Percentiles rank a stretch among this genome's conserved stretches.
These are phyloP conservation scores for Atta texana DNA, from an alignment of 1,140 invertebrate genomes.

Conservation along the genomic window DNA sequence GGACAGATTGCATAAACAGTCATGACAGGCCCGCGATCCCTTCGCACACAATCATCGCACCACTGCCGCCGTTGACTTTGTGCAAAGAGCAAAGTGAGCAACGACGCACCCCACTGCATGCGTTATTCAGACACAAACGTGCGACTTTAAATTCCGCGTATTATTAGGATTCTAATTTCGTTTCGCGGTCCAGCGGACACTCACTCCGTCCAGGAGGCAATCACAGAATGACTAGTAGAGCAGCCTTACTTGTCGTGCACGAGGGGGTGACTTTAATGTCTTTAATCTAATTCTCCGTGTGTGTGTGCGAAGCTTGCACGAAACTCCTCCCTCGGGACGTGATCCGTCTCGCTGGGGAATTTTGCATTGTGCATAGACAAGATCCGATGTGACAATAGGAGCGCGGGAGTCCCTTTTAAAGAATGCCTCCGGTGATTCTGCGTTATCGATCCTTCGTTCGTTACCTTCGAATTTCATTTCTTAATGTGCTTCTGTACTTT, in stretches of 20 bases:
- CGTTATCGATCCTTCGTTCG: slow-evolving; percentile 44
- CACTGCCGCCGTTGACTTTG: slow-evolving; percentile 19
- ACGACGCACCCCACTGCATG: slow-evolving; percentile 23
- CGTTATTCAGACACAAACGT: slow-evolving; percentile 68
- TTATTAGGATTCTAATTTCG: slow-evolving; percentile 80
- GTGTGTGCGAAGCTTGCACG: slow-evolving; percentile 66
- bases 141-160: slow-evolving; percentile 76
- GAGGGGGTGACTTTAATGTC: slow-evolving; percentile 73
- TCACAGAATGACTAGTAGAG: slow-evolving; percentile 75
- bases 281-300: slow-evolving; percentile 76
- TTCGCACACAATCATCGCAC: slow-evolving; percentile 20
- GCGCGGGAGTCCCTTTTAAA: slow-evolving; percentile 58
- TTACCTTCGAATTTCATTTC: slow-evolving; percentile 66
- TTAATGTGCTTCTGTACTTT: slow-evolving; percentile 28
- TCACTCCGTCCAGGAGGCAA: slow-evolving; percentile 76
- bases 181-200: slow-evolving; percentile 78
- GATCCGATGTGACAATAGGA: slow-evolving; percentile 58
- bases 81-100: slow-evolving; percentile 52
- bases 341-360: slow-evolving; percentile 70
- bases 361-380: slow-evolving; percentile 65
- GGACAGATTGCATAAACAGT: slow-evolving; percentile 48
- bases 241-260: slow-evolving; percentile 39
- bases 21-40: slow-evolving; percentile 34
- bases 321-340: slow-evolving; percentile 71
- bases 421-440: slow-evolving; percentile 61